Evolutionary conservation across 2,797 vertebrate genomes (phyloP).

Genomic region (Myoxocephalus aenaeus): DNA sequence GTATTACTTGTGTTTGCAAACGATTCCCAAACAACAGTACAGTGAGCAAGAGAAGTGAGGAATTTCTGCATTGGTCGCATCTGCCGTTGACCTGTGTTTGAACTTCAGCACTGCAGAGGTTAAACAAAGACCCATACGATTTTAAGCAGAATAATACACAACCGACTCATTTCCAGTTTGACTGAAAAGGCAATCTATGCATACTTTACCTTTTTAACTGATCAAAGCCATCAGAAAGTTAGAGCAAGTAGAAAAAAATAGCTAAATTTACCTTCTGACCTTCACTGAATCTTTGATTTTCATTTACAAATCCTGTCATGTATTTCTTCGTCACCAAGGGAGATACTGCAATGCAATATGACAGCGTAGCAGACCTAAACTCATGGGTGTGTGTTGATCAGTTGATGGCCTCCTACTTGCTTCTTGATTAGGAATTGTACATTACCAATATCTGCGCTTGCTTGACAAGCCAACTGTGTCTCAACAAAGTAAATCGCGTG

Average conservation of each 20-base stretch:
- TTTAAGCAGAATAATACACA: constrained; percentile 9
- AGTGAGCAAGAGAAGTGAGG: neutral
- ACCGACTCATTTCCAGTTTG: neutral
- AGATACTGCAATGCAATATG: constrained; percentile 53
- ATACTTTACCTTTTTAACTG: constrained; percentile 37
- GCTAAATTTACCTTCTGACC: constrained; percentile 53
- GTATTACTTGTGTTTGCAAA: neutral
- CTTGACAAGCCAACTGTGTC: constrained; percentile 69
- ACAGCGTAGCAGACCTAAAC: constrained; percentile 52
- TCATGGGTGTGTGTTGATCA: constrained; percentile 46
- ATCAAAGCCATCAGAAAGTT: constrained; percentile 55
- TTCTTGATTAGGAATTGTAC: constrained; percentile 72
- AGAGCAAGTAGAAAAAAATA: constrained; percentile 37
- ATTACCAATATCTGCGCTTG: constrained; percentile 69
- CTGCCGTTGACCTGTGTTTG: constrained; percentile 21
- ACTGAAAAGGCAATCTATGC: neutral
- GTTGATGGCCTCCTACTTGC: constrained; percentile 58
- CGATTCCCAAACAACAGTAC: constrained; percentile 1
- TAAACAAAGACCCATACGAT: constrained; percentile 10
- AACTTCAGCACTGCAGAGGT: constrained; percentile 6
- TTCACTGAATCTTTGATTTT: constrained; percentile 55
- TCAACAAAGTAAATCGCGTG: constrained; percentile 43
- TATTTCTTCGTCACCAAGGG: constrained; percentile 51
- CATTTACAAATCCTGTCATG: constrained; percentile 71
- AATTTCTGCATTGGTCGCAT: constrained; percentile 1